Evolutionary conservation across 92 coral and sea anemone genomes (phyloP).

Genomic region (Parazoanthus swiftii): DNA sequence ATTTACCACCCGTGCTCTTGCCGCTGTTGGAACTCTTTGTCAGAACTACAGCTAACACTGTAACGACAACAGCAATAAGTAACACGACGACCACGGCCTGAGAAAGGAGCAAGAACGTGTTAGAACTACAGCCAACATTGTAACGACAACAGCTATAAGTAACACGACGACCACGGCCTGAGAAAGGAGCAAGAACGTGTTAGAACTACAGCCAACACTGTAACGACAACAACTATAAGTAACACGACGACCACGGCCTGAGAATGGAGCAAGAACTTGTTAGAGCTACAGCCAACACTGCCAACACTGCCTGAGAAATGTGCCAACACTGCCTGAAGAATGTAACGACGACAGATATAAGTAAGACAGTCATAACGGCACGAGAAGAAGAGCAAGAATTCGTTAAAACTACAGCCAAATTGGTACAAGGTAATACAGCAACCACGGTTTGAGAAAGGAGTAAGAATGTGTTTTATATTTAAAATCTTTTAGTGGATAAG

Average conservation of each 20-base stretch:
- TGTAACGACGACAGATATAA: no score
- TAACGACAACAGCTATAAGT: background rate
- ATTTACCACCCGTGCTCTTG: background rate
- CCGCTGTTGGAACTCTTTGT: background rate
- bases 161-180: background rate
- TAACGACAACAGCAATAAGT: background rate
- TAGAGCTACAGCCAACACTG: background rate
- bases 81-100: background rate
- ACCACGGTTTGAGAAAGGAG: background rate
- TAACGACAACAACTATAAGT: background rate
- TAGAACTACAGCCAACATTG: background rate
- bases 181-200: background rate
- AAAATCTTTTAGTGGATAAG: no score
- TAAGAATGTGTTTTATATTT: no score
- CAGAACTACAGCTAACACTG: background rate
- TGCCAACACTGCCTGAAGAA: no score
- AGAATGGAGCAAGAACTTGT: background rate
- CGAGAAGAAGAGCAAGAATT: background rate
- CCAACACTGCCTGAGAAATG: background rate
- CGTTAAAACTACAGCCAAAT: background rate
- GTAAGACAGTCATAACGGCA: background rate
- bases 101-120: background rate
- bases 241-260: background rate
- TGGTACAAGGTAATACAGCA: background rate
- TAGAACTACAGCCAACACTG: background rate